Percentiles rank a stretch among this genome's conserved stretches.
phyloP scores from a whole-genome alignment of 2,113 vertebrate genomes.

The Oryzias woworae region DNA sequence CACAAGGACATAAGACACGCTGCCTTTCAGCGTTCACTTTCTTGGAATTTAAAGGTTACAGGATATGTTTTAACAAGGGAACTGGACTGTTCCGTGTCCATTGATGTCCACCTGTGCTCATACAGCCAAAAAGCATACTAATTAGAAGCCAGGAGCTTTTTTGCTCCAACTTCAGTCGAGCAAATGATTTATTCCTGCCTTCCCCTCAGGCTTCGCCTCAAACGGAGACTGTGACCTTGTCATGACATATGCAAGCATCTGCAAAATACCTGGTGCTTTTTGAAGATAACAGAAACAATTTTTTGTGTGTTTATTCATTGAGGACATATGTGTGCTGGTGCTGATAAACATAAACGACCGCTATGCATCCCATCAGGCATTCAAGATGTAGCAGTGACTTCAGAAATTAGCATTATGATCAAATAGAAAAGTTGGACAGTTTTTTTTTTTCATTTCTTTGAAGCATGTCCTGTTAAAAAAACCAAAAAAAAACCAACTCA shows the following conservation, averaged over 20 bases:
- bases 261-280: slow-evolving; percentile 27
- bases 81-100: slow-evolving; percentile 1
- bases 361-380: slow-evolving; percentile 16
- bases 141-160: slow-evolving; percentile 25
- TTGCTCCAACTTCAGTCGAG: slow-evolving; percentile 1
- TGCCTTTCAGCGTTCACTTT: slow-evolving; percentile 11
- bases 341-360: slow-evolving; percentile 47
- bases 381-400: too few species aligned
- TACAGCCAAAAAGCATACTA: slow-evolving; percentile 12
- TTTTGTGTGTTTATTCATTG: slow-evolving; percentile 32
- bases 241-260: slow-evolving; percentile 10
- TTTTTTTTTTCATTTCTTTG: not conserved
- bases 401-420: too few species aligned
- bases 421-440: not conserved
- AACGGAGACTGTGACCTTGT: slow-evolving; percentile 14
- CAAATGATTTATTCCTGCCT: slow-evolving; percentile 21
- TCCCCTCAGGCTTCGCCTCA: slow-evolving; percentile 6
- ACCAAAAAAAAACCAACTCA: too few species aligned
- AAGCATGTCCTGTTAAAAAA: not conserved
- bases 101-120: slow-evolving; percentile 14
- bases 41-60: slow-evolving; percentile 22
- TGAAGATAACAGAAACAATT: slow-evolving; percentile 35
- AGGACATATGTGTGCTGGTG: slow-evolving; percentile 13
- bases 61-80: slow-evolving; percentile 10
- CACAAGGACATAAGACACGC: not conserved